These are phyloP conservation scores for Tipula helvola DNA, from an alignment of 2,888 invertebrate genomes.

Conservation along the genomic window DNA sequence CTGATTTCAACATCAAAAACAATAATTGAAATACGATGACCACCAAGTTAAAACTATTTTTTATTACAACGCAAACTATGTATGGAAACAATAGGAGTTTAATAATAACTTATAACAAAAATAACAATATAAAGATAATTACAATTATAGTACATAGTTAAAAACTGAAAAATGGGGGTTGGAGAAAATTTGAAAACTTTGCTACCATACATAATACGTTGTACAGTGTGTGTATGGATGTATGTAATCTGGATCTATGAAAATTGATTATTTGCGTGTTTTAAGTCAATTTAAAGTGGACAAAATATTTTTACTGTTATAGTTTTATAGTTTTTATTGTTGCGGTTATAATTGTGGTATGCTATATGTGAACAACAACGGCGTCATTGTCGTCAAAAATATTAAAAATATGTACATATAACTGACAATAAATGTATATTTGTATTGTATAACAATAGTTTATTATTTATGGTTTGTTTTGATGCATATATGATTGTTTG, in stretches of 20 bases:
- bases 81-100: neutral
- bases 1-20: neutral
- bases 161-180: neutral
- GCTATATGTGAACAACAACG: too few species aligned
- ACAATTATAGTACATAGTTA: neutral
- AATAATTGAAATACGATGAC: neutral
- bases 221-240: neutral
- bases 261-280: neutral
- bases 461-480: too few species aligned
- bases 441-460: too few species aligned
- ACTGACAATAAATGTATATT: too few species aligned
- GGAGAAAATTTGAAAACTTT: neutral
- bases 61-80: neutral
- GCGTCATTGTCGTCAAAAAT: too few species aligned
- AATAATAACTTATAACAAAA: neutral
- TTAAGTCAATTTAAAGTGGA: neutral
- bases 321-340: neutral
- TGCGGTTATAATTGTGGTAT: neutral
- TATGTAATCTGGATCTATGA: neutral
- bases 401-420: too few species aligned
- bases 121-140: neutral
- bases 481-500: too few species aligned
- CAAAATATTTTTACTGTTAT: neutral
- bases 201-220: neutral
- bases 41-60: neutral